Evolutionary conservation across 2,888 invertebrate genomes (phyloP).

Genomic region (Drosophila testacea): DNA sequence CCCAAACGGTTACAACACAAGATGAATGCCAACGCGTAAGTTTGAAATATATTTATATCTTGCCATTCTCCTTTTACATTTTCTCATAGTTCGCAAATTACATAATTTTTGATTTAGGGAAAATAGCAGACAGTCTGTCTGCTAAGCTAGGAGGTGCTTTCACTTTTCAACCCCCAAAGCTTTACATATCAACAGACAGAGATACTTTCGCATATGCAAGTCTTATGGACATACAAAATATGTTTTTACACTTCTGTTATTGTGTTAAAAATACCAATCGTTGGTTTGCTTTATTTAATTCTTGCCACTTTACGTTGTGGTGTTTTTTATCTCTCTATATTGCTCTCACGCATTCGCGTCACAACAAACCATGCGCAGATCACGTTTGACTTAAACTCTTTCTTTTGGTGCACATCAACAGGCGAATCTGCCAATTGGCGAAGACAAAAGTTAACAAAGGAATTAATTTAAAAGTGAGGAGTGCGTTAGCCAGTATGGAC

Average conservation of each 20-base stretch:
- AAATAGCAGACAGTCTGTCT: constrained; percentile 25
- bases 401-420: not conserved
- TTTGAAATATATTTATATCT: constrained; percentile 8
- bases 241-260: constrained; percentile 19
- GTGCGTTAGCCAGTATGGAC: not conserved
- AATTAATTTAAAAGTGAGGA: not conserved
- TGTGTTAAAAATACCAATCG: constrained; percentile 44
- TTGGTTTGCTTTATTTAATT: constrained; percentile 13
- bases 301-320: constrained; percentile 19
- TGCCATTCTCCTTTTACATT: constrained; percentile 10
- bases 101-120: constrained; percentile 59
- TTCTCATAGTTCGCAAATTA: constrained; percentile 49
- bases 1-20: constrained; percentile 30
- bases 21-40: constrained; percentile 68
- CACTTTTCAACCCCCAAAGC: constrained; percentile 62
- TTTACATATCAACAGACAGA: constrained; percentile 14
- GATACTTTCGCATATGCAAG: not conserved
- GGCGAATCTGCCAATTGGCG: not conserved
- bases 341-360: constrained; percentile 12
- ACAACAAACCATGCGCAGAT: not conserved
- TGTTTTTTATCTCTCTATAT: constrained; percentile 19
- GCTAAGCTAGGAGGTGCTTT: constrained; percentile 44
- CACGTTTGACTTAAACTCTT: not conserved
- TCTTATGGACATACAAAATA: constrained; percentile 2
- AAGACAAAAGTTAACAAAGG: not conserved